Percentiles rank a stretch among this genome's conserved stretches.
These are phyloP conservation scores for Anoplius nigerrimus DNA, from an alignment of 2,888 invertebrate genomes.

Conservation along the genomic window DNA sequence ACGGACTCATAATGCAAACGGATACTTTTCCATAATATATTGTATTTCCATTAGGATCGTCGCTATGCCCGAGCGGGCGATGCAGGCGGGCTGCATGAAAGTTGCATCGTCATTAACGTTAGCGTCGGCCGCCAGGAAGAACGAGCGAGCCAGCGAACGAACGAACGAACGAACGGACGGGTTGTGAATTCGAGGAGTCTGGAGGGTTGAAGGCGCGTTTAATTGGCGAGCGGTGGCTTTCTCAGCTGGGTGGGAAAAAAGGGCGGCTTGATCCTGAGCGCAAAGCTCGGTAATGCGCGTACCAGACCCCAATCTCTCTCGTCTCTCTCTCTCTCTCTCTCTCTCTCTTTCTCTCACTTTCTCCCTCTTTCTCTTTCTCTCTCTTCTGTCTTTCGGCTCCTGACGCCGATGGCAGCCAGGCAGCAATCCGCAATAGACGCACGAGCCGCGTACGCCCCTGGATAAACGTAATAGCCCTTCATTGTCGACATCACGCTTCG, in stretches of 20 bases:
- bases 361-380: too few species aligned
- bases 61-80: not conserved
- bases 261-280: not conserved
- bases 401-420: too few species aligned
- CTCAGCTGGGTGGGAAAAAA: constrained; percentile 41
- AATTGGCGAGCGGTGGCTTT: constrained; percentile 45
- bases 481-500: constrained; percentile 20
- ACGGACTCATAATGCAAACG: too few species aligned
- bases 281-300: not conserved
- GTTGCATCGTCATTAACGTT: too few species aligned
- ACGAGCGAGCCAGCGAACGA: not conserved
- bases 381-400: not conserved
- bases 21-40: too few species aligned
- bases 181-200: too few species aligned
- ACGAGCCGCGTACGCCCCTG: not conserved
- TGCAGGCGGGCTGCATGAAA: not conserved
- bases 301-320: too few species aligned
- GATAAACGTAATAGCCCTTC: constrained; percentile 12
- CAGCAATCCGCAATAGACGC: not conserved
- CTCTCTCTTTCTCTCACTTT: not conserved
- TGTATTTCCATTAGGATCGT: too few species aligned
- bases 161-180: not conserved
- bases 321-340: not conserved
- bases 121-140: not conserved
- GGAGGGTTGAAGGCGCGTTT: constrained; percentile 27